Conservation (phyloP, 2,797 vertebrate species). For the Craterocephalus amniculus region DNA sequence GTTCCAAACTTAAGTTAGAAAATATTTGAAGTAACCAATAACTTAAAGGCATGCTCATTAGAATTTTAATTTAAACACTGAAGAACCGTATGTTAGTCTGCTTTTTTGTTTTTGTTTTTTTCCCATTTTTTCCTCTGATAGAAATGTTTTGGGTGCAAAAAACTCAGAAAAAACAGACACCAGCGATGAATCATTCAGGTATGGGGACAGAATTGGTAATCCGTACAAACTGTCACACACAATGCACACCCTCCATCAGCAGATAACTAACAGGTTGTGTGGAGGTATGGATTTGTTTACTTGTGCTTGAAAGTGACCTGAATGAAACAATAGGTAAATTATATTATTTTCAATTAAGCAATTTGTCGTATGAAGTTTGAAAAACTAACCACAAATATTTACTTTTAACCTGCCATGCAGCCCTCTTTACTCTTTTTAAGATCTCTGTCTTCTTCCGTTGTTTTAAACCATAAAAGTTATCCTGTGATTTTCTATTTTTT, state of each 20-base stretch:
- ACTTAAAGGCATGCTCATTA: background rate
- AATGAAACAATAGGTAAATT: no score
- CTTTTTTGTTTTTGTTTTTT: background rate
- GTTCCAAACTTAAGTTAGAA: background rate
- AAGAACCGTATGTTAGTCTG: background rate
- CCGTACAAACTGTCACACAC: background rate
- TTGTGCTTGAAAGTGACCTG: no score
- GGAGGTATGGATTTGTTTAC: no score
- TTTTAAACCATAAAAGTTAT: background rate
- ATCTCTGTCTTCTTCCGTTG: no score
- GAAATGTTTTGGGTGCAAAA: background rate
- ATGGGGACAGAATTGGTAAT: background rate
- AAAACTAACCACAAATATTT: no score
- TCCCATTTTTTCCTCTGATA: background rate
- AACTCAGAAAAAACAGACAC: background rate
- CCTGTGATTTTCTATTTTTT: no score
- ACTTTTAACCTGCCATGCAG: no score
- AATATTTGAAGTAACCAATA: background rate
- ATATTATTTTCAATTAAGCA: conserved; percentile 3
- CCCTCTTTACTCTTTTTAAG: no score
- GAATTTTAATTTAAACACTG: background rate
- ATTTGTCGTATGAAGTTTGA: no score
- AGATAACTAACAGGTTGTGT: no score
- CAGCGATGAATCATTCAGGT: background rate
- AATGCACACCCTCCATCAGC: background rate